phyloP scores from a whole-genome alignment of 1,140 invertebrate species.

The Drosophila santomea region DNA sequence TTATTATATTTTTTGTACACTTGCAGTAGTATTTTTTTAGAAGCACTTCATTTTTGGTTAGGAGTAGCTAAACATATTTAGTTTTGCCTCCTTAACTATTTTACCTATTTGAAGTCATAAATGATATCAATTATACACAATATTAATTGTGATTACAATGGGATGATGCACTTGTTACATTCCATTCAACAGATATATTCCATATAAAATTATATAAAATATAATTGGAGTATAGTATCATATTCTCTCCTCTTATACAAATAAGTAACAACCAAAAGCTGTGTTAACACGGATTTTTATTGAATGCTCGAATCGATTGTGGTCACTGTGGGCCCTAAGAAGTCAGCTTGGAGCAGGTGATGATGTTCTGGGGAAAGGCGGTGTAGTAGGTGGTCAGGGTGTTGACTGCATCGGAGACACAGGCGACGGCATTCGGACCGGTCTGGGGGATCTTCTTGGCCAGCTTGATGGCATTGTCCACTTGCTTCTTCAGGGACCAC shows the following conservation, averaged over 20 bases:
- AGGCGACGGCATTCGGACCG: slow-evolving; percentile 56
- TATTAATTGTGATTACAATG: too few relatives aligned
- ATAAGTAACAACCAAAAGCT: neutral
- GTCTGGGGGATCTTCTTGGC: slow-evolving; percentile 54
- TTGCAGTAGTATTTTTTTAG: neutral
- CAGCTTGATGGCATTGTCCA: slow-evolving; percentile 19
- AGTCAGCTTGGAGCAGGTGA: slow-evolving; percentile 61
- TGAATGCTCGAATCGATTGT: neutral
- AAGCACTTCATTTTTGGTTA: too few relatives aligned
- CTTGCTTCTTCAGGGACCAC: slow-evolving; percentile 32
- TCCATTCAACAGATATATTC: too few relatives aligned
- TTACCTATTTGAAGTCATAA: too few relatives aligned
- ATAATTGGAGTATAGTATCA: too few relatives aligned
- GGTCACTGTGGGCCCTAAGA: neutral
- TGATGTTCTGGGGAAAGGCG: slow-evolving; percentile 55
- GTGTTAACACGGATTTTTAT: slow-evolving; percentile 1
- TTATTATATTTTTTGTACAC: too few relatives aligned
- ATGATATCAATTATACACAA: too few relatives aligned
- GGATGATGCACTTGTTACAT: too few relatives aligned
- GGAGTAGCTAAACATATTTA: too few relatives aligned
- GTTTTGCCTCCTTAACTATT: too few relatives aligned
- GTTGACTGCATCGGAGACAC: slow-evolving; percentile 39
- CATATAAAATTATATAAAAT: too few relatives aligned
- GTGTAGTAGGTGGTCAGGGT: slow-evolving; percentile 57
- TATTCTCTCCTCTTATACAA: too few relatives aligned